Percentiles rank a stretch among this genome's conserved stretches.
Conservation (phyloP, 2,113 vertebrate genomes). For the Hystrix brachyura region DNA sequence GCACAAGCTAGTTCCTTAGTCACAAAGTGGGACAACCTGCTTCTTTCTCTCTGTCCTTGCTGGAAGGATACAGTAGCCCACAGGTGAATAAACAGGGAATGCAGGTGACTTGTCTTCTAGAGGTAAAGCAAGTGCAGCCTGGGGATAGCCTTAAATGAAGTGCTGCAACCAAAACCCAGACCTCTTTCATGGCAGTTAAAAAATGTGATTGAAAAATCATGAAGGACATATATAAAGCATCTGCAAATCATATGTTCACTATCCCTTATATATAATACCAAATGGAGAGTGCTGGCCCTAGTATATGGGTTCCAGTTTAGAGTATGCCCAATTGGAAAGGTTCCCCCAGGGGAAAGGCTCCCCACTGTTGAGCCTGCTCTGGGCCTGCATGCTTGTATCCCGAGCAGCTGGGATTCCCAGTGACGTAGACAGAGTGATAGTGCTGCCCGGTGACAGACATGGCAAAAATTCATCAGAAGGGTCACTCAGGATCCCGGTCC, state of each 20-base stretch:
- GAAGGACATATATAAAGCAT: background rate
- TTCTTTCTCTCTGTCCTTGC: background rate
- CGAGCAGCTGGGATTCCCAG: background rate
- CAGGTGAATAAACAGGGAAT: background rate
- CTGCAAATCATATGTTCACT: background rate
- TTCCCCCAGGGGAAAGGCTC: background rate
- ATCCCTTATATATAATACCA: too few relatives aligned
- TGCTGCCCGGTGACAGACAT: background rate
- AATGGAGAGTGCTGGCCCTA: background rate
- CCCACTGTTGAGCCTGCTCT: background rate
- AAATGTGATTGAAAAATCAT: background rate
- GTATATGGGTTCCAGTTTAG: background rate
- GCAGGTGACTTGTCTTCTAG: background rate
- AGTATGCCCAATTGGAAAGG: background rate
- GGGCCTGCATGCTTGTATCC: background rate
- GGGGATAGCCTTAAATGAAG: background rate
- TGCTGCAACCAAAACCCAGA: fast-evolving
- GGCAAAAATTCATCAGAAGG: background rate
- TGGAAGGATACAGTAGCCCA: fast-evolving
- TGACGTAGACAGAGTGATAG: background rate
- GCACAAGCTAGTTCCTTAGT: background rate
- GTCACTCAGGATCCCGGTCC: too few relatives aligned
- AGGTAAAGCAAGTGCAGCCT: background rate
- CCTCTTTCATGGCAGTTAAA: background rate
- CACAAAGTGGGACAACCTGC: fast-evolving